A percentile compares a stretch with the other conserved stretches of the same genome.
Evolutionary conservation across 2,797 vertebrate species (phyloP).

Genomic region (Typhlichthys eigenmanni): DNA sequence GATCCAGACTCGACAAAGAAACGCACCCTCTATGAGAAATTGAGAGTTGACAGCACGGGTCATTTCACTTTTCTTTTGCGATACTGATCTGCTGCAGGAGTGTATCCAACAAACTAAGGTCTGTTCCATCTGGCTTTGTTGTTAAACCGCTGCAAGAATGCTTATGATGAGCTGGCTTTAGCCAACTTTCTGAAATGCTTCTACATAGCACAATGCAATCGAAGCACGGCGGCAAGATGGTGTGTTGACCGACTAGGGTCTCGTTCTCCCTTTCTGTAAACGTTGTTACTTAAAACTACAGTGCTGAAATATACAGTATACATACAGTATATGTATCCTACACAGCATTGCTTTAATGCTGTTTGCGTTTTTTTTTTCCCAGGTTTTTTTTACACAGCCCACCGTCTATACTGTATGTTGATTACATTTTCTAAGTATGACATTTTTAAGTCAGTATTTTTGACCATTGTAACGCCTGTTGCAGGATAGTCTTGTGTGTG

Average conservation of each 20-base stretch:
- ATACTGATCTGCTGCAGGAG: constrained; percentile 51
- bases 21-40: constrained; percentile 45
- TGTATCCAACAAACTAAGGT: constrained; percentile 46
- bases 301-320: too few relatives aligned
- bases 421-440: too few relatives aligned
- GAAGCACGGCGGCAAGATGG: constrained; percentile 44
- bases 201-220: constrained; percentile 35
- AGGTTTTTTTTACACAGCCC: too few relatives aligned
- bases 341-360: too few relatives aligned
- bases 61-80: constrained; percentile 56
- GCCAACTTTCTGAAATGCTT: constrained; percentile 40
- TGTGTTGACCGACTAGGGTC: constrained; percentile 26
- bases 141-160: constrained; percentile 43
- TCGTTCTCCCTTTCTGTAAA: neutral
- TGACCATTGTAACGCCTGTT: too few relatives aligned
- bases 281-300: too few relatives aligned
- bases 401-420: too few relatives aligned
- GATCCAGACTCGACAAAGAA: constrained; percentile 46
- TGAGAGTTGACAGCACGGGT: constrained; percentile 51
- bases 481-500: too few relatives aligned
- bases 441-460: too few relatives aligned
- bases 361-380: too few relatives aligned
- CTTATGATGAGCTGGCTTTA: constrained; percentile 29
- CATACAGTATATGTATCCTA: too few relatives aligned
- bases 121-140: constrained; percentile 62